Evolutionary conservation across 2,113 vertebrate species (phyloP).

Genomic region (Nannobrachium achirus): DNA sequence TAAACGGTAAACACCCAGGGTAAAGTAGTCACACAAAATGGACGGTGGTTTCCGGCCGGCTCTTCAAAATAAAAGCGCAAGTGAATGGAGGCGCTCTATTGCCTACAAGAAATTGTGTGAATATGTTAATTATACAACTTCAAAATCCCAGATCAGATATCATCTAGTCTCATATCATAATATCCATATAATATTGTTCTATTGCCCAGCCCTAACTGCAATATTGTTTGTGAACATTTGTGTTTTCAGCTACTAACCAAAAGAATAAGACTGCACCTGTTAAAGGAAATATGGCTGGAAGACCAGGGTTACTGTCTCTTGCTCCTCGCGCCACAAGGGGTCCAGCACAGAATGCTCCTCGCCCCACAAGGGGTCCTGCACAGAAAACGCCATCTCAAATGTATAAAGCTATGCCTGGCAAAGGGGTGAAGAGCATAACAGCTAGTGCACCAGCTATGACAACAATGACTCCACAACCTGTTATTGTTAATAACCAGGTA

Average conservation of each 20-base stretch:
- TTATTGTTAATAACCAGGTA: conserved; percentile 86
- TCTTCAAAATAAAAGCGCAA: too few species aligned
- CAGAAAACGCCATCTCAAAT: conserved; percentile 65
- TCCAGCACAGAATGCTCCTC: conserved; percentile 18
- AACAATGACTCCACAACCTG: conserved; percentile 74
- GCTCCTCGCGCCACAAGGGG: conserved; percentile 3
- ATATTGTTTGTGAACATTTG: conserved; percentile 3
- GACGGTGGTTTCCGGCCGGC: too few species aligned
- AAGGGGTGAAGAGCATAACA: conserved; percentile 62
- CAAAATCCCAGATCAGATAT: too few species aligned
- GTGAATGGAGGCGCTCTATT: too few species aligned
- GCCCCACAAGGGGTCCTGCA: conserved; percentile 65
- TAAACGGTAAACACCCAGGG: too few species aligned
- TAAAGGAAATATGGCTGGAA: conserved; percentile 23
- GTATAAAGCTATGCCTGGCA: conserved; percentile 49
- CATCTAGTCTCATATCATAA: too few species aligned
- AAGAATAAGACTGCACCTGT: conserved; percentile 43
- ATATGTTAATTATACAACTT: too few species aligned
- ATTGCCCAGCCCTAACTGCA: neutral
- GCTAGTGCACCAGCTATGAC: conserved; percentile 57
- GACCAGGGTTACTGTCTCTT: conserved; percentile 25
- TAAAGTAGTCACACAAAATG: too few species aligned
- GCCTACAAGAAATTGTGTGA: too few species aligned
- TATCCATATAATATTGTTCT: too few species aligned
- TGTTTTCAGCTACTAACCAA: conserved; percentile 57